Conservation (phyloP, 2,113 vertebrate genomes). For the Leucoraja erinaceus region DNA sequence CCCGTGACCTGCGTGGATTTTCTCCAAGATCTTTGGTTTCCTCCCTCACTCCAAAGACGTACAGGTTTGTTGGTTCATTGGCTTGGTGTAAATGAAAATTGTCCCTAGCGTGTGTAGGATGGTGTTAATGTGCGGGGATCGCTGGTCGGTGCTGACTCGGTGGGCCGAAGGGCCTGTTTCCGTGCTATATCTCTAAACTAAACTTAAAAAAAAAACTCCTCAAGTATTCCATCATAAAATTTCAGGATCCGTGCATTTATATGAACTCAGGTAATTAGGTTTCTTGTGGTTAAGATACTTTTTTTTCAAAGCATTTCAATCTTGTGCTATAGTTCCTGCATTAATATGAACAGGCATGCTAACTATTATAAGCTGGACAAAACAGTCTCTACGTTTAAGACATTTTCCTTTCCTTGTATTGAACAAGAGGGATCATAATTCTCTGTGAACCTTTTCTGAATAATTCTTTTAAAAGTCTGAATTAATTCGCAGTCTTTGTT, state of each 20-base stretch:
- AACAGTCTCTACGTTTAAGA: neutral
- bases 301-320: neutral
- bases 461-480: conserved; percentile 49
- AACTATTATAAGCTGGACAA: neutral
- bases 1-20: too few relatives aligned
- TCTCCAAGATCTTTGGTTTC: too few relatives aligned
- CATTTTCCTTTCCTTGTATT: neutral
- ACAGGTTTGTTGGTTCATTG: too few relatives aligned
- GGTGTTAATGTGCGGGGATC: too few relatives aligned
- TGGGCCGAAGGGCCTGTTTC: too few relatives aligned
- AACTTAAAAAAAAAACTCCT: neutral
- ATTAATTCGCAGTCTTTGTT: conserved; percentile 62
- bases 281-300: neutral
- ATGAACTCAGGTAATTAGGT: neutral
- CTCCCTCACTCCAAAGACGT: too few relatives aligned
- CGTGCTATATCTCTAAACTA: too few relatives aligned
- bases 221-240: neutral
- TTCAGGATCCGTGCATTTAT: neutral
- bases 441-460: conserved; percentile 39
- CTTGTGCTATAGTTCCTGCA: neutral
- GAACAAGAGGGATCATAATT: neutral
- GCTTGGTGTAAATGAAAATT: too few relatives aligned
- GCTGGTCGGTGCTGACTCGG: too few relatives aligned
- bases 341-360: neutral
- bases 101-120: too few relatives aligned